Conservation (phyloP, 2,888 invertebrate species). For the Spisula solida region DNA sequence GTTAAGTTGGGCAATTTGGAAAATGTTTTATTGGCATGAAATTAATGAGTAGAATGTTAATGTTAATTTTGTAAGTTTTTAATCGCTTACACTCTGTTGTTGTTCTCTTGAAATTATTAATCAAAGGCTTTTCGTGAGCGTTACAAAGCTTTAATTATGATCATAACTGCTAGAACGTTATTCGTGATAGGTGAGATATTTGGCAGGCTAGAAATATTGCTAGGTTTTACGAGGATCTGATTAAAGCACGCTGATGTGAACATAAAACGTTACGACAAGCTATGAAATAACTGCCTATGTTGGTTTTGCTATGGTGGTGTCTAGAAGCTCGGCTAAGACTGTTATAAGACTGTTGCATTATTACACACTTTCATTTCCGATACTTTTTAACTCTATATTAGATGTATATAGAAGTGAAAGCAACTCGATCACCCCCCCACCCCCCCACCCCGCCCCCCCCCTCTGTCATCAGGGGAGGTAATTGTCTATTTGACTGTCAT, state of each 20-base stretch:
- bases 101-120: slow-evolving; percentile 12
- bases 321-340: too few relatives aligned
- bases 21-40: neutral
- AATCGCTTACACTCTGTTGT: neutral
- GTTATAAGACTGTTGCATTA: too few relatives aligned
- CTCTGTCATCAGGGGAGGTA: too few relatives aligned
- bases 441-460: too few relatives aligned
- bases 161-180: neutral
- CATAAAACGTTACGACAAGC: slow-evolving; percentile 8
- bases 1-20: neutral
- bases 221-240: neutral
- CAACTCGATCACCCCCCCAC: too few relatives aligned
- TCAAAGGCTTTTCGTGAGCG: neutral
- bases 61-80: slow-evolving; percentile 23
- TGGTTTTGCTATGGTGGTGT: neutral
- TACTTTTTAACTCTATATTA: too few relatives aligned
- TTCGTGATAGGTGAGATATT: neutral
- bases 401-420: too few relatives aligned
- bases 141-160: neutral
- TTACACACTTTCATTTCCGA: too few relatives aligned
- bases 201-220: neutral
- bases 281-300: neutral
- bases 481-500: too few relatives aligned
- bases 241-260: neutral
- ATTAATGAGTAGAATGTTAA: slow-evolving; percentile 5